phyloP scores from a whole-genome alignment of 2,888 invertebrate species.

The Octodonta nipae region DNA sequence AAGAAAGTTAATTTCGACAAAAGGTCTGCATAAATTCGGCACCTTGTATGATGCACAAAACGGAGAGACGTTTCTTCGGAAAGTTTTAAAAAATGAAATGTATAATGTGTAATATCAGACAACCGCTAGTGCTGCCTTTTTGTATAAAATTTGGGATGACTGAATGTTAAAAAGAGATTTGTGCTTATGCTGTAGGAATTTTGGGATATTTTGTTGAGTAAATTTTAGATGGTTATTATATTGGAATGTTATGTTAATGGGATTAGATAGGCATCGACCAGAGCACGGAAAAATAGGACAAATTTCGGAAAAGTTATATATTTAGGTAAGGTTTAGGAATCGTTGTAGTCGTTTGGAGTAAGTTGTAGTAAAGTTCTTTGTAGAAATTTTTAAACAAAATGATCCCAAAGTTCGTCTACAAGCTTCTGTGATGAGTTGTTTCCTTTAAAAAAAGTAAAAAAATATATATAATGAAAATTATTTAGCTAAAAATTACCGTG shows the following conservation, averaged over 20 bases:
- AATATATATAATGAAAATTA: constrained; percentile 20
- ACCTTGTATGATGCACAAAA: too few relatives aligned
- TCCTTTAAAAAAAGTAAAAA: constrained; percentile 19
- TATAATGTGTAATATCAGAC: constrained; percentile 12
- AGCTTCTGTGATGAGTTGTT: constrained; percentile 37
- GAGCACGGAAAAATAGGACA: constrained; percentile 4
- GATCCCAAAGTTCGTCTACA: constrained; percentile 23
- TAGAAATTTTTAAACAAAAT: constrained; percentile 13
- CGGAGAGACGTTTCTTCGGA: too few relatives aligned
- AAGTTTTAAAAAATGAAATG: constrained; percentile 9
- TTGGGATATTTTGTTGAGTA: constrained; percentile 16
- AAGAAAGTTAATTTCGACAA: too few relatives aligned
- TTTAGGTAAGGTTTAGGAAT: constrained; percentile 2
- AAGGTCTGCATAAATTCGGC: too few relatives aligned
- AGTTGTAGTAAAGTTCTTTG: constrained; percentile 1
- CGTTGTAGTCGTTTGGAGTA: background rate
- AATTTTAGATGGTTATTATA: background rate
- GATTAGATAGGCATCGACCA: constrained; percentile 1
- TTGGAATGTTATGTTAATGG: constrained; percentile 2
- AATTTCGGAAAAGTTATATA: background rate
- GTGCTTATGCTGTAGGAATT: constrained; percentile 27
- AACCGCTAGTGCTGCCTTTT: constrained; percentile 25
- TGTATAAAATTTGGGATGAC: constrained; percentile 22
- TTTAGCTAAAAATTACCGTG: constrained; percentile 13
- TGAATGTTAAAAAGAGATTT: constrained; percentile 19